Percentiles rank a stretch among this genome's conserved stretches.
Conservation (phyloP, 1,140 invertebrate genomes). For the Neuroterus valhalla region DNA sequence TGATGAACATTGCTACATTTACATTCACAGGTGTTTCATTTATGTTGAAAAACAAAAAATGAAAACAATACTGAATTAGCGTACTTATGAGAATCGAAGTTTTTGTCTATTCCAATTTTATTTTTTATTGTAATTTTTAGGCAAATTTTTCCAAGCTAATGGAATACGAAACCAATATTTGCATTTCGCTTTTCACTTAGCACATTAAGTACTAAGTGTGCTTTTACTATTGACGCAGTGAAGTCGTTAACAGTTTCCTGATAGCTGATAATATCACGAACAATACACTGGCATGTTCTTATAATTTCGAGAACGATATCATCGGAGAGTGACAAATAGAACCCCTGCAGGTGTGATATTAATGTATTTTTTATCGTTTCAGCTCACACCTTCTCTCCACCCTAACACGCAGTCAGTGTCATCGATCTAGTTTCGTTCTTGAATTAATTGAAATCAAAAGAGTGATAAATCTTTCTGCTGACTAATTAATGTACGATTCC, state of each 20-base stretch:
- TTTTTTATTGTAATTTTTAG: too few relatives aligned
- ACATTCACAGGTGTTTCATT: too few relatives aligned
- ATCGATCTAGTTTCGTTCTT: too few relatives aligned
- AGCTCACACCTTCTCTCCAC: background rate
- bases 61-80: too few relatives aligned
- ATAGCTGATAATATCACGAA: background rate
- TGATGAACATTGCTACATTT: too few relatives aligned
- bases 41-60: too few relatives aligned
- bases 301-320: background rate
- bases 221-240: background rate
- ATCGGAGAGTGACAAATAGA: slow-evolving; percentile 5
- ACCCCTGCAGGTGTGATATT: background rate
- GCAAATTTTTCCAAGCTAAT: background rate
- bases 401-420: background rate
- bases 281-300: background rate
- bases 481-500: too few relatives aligned
- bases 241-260: slow-evolving; percentile 12
- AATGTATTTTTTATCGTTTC: slow-evolving; percentile 3
- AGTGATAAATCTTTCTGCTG: too few relatives aligned
- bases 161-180: background rate
- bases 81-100: too few relatives aligned
- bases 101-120: too few relatives aligned
- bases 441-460: too few relatives aligned
- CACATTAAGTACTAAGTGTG: slow-evolving; percentile 10
- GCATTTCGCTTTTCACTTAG: background rate